Conservation (phyloP, 2,113 vertebrate genomes). For the Typhlomys cinereus region DNA sequence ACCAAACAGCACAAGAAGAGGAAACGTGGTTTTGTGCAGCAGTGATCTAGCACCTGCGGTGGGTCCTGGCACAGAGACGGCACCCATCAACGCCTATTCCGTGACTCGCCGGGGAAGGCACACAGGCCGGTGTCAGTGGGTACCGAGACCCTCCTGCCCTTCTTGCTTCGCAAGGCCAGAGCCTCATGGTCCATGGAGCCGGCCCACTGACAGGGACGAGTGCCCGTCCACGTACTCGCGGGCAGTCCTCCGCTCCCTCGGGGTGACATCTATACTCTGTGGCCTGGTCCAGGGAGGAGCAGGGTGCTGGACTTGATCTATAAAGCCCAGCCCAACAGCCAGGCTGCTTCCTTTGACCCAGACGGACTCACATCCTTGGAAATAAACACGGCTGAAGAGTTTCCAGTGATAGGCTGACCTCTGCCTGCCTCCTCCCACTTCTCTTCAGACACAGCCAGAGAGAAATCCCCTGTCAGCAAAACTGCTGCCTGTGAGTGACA, state of each 20-base stretch:
- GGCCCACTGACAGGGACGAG: neutral
- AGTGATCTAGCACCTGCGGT: neutral
- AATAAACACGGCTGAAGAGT: neutral
- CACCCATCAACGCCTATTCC: neutral
- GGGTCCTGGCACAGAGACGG: neutral
- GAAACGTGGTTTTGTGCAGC: neutral
- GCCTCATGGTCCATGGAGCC: neutral
- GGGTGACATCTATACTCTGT: neutral
- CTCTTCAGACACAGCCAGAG: neutral
- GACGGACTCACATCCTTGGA: neutral
- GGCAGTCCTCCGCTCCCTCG: neutral
- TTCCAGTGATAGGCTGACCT: neutral
- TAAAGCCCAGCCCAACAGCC: neutral
- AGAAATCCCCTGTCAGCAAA: neutral
- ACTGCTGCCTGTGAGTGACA: neutral
- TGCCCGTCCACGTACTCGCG: fast-evolving
- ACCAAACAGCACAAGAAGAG: no score
- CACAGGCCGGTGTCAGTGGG: no score
- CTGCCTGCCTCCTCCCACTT: neutral
- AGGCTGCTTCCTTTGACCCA: fast-evolving
- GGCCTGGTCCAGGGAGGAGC: neutral
- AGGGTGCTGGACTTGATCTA: neutral
- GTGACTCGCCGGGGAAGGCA: neutral
- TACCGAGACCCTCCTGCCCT: neutral
- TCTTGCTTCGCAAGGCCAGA: neutral